Evolutionary conservation across 2,888 invertebrate species (phyloP), one percentile per base, ranked within the genome.

Genomic region (Salticus scenicus): DNA sequence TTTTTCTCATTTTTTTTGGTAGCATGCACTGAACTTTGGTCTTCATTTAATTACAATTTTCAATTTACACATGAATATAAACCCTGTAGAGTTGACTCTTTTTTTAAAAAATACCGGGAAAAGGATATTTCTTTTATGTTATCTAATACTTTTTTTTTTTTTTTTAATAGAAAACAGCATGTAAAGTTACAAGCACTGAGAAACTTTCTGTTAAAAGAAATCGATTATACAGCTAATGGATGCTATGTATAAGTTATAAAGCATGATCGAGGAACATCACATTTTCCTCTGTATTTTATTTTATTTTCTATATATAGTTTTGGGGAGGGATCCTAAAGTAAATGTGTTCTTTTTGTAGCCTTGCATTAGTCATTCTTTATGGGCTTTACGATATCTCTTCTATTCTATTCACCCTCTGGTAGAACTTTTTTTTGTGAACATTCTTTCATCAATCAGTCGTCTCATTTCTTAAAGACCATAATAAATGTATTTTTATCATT

Each of bases 191-290:
- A 57, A 24, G 57, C 4, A 57, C 20, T 5, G 57, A 37, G 37
- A 37, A 10, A 37, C 24, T n/a, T 57, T 57, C 7, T 24, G 24
- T 20, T 24, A 73, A 73, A 70, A 51, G 67, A 76, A 76, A 76
- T 76, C 76, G 76, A 76, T 76, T 47, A 66, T 33, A 17, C 67
- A 28, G 7, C 47, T 47, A 33, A 76, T 76, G 31, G 67, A 31
- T 67, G 31, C 20, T 17, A 31, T 66, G 31, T 8, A 7, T 66
- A 66, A 12, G 30, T 66, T 30, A 14, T 7, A 30, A 17, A 31
- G 31, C n/a, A 66, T 30, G 30, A 66, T n/a, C n/a, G 66, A 20
- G 24, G 30, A 66, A 30, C 30, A 30, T 30, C 12, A 66, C 30
- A 17, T 31, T 8, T 7, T 17, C 51, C n/a, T 14, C 20, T 67